Base-by-base conservation (phyloP, 2,797 vertebrate genomes). In the Syngnathus acus region DNA sequence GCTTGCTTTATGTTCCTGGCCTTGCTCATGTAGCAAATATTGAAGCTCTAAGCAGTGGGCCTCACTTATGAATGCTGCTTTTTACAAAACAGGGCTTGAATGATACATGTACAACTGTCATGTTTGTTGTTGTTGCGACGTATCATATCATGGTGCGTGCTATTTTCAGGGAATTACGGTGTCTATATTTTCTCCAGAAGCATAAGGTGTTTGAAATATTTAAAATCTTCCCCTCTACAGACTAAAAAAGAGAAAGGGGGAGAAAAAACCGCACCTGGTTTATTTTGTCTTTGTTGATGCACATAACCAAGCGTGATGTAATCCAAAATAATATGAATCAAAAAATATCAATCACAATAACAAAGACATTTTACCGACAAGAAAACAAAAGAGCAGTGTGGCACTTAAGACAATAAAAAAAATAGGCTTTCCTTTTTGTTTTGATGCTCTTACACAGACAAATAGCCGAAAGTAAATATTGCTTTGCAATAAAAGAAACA, bases 341-440 rank as follows among this genome's bases (percentile, higher is more conserved):
- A 37, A 48, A 17, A n/a, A 50, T 62, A 67, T 61, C 53, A 48
- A 59, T 59, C 50, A 63, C 37, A 58, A 59, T 51, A 8, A 26
- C n/a, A 45, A 62, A 45, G 19, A 60, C n/a, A 47, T 63, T 63
- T 19, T 43, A 6, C n/a, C 39, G 48, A 48, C 58, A 38, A 42
- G 17, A 65, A 66, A 58, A 63, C 61, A 62, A 65, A 38, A 1
- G 3, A 72, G 7, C 59, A 43, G 5, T 21, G 38, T 50, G 45
- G 3, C 43, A 38, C 48, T 32, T 51, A 54, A 64, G 1, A 37
- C 67, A 57, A 39, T 1, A 8, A 67, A 61, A 65, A 69, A 5
- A 58, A 51, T 26, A n/a, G 16, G 61, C 37, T 50, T 64, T 72
- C 67, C 39, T 62, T 40, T 37, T 62, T 64, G 19, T 69, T 75